Evolutionary conservation across 2,113 vertebrate species (phyloP), one percentile per base, ranked within the genome.

Genomic region (Neodontobutis hainanensis): DNA sequence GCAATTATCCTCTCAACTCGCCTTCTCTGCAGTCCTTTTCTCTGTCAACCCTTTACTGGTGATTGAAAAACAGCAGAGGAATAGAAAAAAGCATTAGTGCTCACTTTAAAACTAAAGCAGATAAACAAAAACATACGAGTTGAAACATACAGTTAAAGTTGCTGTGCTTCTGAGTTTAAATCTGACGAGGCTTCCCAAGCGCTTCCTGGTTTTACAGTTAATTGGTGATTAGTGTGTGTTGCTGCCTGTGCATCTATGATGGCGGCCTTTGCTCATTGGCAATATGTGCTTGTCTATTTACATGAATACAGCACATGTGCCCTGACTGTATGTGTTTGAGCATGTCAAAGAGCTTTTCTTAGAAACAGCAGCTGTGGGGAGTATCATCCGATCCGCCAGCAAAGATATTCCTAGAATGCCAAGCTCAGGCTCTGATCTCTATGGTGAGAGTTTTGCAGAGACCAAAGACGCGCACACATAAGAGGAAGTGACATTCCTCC

Each of bases 281-380:
- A 60, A 35, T 14, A 63, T 75, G 68, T 63, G 35, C 47, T 44
- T 67, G 75, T 79, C 57, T 68, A 61, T 74, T 70, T 75, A 78
- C 65, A 65, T 70, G 67, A 44, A 61, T 71, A 61, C 4, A 47
- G 75, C 11, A 12, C 62, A 63, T 56, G 79, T 80, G 36, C 77
- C 50, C 14, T 19, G 61, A n/a, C n/a, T 27, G 14, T 48, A 34
- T 57, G 55, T 63, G 59, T 75, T 51, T 44, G 58, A 67, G 46
- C 68, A 27, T 59, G 77, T 73, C 80, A 65, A 65, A 12, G 0
- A 77, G 85, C 87, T 91, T 91, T 91, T 90, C 90, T 91, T 91
- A 91, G 90, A 89, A 89, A 77, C 88, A 85, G 81, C 90, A 91
- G 87, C 90, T 91, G 90, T 67, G 68, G 66, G 61, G 68, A 59